Percentiles rank a stretch among this genome's conserved stretches.
These are phyloP conservation scores for Aulostomus chinensis DNA, from an alignment of 2,797 vertebrate genomes.

Conservation along the genomic window DNA sequence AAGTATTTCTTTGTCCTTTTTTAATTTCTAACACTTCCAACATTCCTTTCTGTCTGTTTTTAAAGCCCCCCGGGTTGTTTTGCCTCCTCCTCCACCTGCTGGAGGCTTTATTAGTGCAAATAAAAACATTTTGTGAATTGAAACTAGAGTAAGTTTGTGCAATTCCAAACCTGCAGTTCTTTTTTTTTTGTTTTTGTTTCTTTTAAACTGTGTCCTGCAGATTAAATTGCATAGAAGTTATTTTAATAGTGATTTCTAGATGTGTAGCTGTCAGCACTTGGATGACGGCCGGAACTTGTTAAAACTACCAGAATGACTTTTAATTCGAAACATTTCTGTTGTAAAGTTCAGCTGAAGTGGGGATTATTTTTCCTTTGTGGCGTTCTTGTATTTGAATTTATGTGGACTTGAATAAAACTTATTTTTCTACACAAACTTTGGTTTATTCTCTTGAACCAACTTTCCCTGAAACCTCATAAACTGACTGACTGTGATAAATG, in stretches of 20 bases:
- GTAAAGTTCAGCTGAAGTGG: background rate
- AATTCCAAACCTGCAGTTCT: background rate
- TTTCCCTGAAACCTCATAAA: too few species aligned
- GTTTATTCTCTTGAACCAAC: conserved; percentile 2
- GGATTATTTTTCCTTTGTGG: background rate
- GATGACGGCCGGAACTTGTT: too few species aligned
- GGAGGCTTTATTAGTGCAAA: conserved; percentile 14
- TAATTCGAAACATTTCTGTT: background rate
- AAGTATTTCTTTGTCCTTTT: background rate
- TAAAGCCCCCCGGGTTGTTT: background rate
- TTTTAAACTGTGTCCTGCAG: too few species aligned
- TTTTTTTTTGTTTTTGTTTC: too few species aligned
- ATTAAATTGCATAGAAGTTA: too few species aligned
- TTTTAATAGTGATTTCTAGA: too few species aligned
- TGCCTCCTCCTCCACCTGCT: background rate
- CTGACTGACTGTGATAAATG: background rate
- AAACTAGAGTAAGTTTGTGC: conserved; percentile 20
- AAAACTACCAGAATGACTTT: background rate
- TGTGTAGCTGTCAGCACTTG: too few species aligned
- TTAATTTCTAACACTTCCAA: background rate
- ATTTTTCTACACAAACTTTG: conserved; percentile 40
- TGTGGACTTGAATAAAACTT: conserved; percentile 46
- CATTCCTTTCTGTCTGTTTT: conserved; percentile 5
- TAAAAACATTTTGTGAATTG: conserved; percentile 55
- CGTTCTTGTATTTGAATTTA: conserved; percentile 21